phyloP scores from a whole-genome alignment of 2,797 vertebrate genomes.

The Triplophysa bombifrons region DNA sequence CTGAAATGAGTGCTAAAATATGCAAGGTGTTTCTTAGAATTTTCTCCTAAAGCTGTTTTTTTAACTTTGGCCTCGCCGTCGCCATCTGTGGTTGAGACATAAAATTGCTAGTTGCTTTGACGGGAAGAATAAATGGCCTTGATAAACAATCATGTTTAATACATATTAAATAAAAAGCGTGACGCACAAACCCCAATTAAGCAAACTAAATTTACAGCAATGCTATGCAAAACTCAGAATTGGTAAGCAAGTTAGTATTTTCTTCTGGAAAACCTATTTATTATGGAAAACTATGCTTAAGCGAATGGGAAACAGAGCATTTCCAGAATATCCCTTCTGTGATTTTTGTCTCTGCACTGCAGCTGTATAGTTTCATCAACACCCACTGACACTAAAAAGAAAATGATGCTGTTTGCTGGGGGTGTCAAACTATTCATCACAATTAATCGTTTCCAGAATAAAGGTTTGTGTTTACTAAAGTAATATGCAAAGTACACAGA shows the following conservation, averaged over 20 bases:
- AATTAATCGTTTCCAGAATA: too few relatives aligned
- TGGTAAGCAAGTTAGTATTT: neutral
- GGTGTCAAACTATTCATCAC: too few relatives aligned
- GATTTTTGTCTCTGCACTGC: neutral
- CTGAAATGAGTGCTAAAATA: slow-evolving; percentile 73
- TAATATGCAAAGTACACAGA: too few relatives aligned
- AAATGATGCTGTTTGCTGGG: neutral
- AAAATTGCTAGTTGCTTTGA: neutral
- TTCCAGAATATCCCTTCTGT: neutral
- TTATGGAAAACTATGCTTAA: neutral
- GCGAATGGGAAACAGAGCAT: neutral
- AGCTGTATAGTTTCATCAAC: neutral
- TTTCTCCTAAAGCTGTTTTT: slow-evolving; percentile 33
- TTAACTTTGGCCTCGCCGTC: neutral
- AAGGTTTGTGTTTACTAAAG: too few relatives aligned
- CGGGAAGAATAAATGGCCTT: neutral
- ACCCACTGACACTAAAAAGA: neutral
- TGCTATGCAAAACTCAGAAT: neutral
- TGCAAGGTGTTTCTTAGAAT: slow-evolving; percentile 61
- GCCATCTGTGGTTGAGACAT: too few relatives aligned
- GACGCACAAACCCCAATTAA: neutral
- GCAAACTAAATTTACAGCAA: neutral
- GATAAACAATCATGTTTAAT: neutral
- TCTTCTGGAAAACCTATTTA: neutral
- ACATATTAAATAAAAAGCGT: neutral